These are phyloP conservation scores for Heterocephalus glaber DNA, from an alignment of 2,113 vertebrate species.

Conservation along the genomic window DNA sequence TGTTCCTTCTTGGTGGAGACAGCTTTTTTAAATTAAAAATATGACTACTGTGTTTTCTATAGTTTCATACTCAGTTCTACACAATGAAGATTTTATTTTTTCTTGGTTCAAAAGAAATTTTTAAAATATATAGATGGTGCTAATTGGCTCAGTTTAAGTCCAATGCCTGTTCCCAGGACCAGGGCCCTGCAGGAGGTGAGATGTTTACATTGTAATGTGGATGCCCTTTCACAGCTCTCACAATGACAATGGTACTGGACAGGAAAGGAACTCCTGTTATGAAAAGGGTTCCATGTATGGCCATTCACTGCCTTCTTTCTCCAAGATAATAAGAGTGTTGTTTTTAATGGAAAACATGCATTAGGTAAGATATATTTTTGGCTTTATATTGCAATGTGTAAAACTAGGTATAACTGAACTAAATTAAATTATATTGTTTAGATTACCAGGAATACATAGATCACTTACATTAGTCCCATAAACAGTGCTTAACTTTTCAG, in stretches of 20 bases:
- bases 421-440: conserved; percentile 36
- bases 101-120: not conserved
- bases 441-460: not conserved
- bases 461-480: not conserved
- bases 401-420: not conserved
- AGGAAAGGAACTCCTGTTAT: not conserved
- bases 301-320: not conserved
- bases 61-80: not conserved
- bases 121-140: not conserved
- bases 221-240: not conserved
- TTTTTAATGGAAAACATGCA: not conserved
- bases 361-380: not conserved
- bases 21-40: not conserved
- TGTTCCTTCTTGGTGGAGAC: not conserved
- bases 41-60: not conserved
- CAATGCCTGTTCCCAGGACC: not conserved
- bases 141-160: not conserved
- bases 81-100: not conserved
- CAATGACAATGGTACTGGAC: too few relatives aligned
- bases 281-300: not conserved
- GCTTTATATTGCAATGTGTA: not conserved
- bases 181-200: not conserved
- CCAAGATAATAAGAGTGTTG: not conserved
- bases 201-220: not conserved
- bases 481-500: not conserved